A percentile compares a stretch with the other conserved stretches of the same genome.
Evolutionary conservation across 2,113 vertebrate species (phyloP).

Genomic region (Aegithalos caudatus): DNA sequence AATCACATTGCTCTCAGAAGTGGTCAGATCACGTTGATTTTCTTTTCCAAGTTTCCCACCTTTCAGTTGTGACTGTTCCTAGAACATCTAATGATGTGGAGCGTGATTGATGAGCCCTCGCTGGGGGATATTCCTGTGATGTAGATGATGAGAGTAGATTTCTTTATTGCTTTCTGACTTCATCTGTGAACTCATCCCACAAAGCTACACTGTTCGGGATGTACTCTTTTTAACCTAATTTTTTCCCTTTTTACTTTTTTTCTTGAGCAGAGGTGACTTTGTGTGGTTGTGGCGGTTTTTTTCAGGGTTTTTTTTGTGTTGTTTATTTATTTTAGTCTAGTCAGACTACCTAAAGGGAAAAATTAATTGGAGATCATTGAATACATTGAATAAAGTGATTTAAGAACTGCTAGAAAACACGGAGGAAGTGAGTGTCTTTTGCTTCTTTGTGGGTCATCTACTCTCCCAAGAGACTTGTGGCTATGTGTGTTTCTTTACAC

Average conservation of each 20-base stretch:
- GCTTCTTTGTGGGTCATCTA: background rate
- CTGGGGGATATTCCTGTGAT: background rate
- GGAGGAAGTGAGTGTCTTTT: background rate
- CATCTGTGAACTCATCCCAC: background rate
- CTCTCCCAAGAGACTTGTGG: background rate
- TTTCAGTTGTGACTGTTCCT: background rate
- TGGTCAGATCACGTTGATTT: background rate
- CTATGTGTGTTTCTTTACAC: background rate
- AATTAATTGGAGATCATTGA: background rate
- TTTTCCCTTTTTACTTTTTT: background rate
- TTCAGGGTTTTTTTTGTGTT: fast-evolving
- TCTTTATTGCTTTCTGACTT: background rate
- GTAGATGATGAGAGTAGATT: background rate
- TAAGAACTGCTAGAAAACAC: background rate
- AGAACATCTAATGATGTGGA: background rate
- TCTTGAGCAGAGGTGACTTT: background rate
- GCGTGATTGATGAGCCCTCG: background rate
- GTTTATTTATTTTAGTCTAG: background rate
- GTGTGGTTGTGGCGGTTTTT: background rate
- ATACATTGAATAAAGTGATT: background rate
- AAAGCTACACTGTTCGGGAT: background rate
- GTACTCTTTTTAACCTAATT: background rate
- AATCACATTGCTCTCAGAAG: background rate
- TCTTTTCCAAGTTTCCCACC: background rate
- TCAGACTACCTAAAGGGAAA: background rate